These are phyloP conservation scores for Drosophila formosana DNA, from an alignment of 2,888 invertebrate genomes.

Conservation along the genomic window DNA sequence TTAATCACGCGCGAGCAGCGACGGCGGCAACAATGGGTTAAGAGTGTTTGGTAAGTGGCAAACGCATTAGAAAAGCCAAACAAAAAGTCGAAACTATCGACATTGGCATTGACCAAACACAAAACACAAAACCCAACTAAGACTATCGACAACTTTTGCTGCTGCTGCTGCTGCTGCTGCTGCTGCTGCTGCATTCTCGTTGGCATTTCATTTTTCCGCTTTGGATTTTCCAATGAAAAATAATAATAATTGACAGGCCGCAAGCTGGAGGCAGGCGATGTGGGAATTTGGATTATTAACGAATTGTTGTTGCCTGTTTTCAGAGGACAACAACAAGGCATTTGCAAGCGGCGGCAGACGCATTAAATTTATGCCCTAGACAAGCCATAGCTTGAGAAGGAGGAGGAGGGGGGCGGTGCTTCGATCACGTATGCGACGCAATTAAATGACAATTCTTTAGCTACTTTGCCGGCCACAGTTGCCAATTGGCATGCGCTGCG, in stretches of 20 bases:
- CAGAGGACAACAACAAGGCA: conserved; percentile 42
- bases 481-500: conserved; percentile 75
- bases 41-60: conserved; percentile 67
- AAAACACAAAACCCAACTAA: conserved; percentile 19
- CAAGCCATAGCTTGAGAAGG: conserved; percentile 18
- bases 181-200: conserved; percentile 57
- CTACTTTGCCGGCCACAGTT: conserved; percentile 61
- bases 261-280: conserved; percentile 62
- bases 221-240: conserved; percentile 77
- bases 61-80: conserved; percentile 68
- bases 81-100: conserved; percentile 17
- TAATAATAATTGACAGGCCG: conserved; percentile 80
- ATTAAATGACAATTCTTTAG: conserved; percentile 84
- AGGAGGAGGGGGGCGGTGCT: conserved; percentile 50
- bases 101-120: conserved; percentile 4
- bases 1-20: conserved; percentile 73
- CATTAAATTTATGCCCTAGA: conserved; percentile 74
- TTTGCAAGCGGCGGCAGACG: conserved; percentile 70
- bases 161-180: conserved; percentile 49
- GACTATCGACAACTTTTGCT: conserved; percentile 35
- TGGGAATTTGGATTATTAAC: conserved; percentile 81
- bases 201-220: conserved; percentile 77
- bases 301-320: conserved; percentile 74
- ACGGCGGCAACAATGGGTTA: conserved; percentile 71
- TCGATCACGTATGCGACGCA: conserved; percentile 85